phyloP scores from a whole-genome alignment of 2,113 vertebrate genomes.

The Odontophorus gujanensis region DNA sequence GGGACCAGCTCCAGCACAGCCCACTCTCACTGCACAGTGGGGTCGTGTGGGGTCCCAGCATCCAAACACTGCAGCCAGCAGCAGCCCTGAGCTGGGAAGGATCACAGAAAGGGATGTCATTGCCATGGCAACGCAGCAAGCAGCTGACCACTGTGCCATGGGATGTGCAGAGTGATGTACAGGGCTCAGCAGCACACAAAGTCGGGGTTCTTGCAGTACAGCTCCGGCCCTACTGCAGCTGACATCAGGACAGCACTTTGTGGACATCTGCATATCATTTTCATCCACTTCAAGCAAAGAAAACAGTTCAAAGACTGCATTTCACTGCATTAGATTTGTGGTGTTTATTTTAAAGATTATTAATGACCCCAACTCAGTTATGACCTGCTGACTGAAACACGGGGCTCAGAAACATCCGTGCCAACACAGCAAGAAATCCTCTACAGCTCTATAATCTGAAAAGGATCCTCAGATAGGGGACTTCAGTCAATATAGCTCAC shows the following conservation, averaged over 20 bases:
- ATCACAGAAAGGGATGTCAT: not conserved
- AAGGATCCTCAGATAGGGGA: not conserved
- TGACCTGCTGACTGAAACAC: not conserved
- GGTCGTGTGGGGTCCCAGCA: not conserved
- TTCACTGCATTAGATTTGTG: too few relatives aligned
- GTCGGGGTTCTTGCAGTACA: fast-evolving
- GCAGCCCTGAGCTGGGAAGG: not conserved
- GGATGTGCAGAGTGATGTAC: not conserved
- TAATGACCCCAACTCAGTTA: fast-evolving
- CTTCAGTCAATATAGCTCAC: fast-evolving
- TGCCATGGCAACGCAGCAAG: not conserved
- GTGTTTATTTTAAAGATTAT: too few relatives aligned
- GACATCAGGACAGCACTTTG: not conserved
- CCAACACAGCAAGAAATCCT: not conserved
- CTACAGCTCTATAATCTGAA: too few relatives aligned
- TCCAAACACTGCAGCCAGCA: not conserved
- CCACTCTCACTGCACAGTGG: not conserved
- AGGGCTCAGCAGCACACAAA: not conserved
- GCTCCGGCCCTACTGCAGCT: fast-evolving
- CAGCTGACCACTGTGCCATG: not conserved
- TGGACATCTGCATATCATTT: not conserved
- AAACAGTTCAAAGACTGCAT: not conserved
- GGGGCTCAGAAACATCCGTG: not conserved
- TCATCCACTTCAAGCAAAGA: not conserved
- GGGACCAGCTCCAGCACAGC: not conserved